Base-by-base conservation (phyloP, 1,140 invertebrate genomes). In the Asobara japonica region DNA sequence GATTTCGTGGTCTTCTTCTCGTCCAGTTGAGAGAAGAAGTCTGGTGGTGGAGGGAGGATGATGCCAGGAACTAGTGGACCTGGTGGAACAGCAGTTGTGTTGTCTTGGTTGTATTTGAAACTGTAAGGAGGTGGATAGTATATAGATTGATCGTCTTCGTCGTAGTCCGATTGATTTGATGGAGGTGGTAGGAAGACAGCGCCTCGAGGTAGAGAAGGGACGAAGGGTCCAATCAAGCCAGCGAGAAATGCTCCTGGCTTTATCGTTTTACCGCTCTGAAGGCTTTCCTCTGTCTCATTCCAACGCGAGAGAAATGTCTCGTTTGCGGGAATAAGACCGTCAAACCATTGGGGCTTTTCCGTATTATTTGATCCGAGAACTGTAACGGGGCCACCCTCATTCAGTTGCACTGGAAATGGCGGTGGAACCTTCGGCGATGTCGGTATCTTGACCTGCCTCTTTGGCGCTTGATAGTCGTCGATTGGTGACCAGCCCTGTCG, bases 111-210 rank as follows among this genome's bases (percentile, higher is more conserved):
- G 84, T 95, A 96, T 71, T 92, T 92, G 86, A 96, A 96, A 85
- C 94, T 95, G 86, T 96, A 96, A 1, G 94, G 93, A 76, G 94
- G 94, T 72, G 94, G 94, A 89, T 96, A 95, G 80, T 95, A 96
- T 16, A 96, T 92, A 64, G 94, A 95, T 78, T 94, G 94, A 87
- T 96, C 94, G 83, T 95, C 94, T 84, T 96, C 94, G 81, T 93
- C 92, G 60, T 92, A 90, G 78, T 93, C 92, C 45, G 92, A 91
- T 75, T 90, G 89, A 84, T 94, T 94, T 78, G 88, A 88, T 61
- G 91, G 91, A 76, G 92, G 91, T 72, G 92, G 91, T 61, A 93
- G 89, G 77, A 93, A 91, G 16, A 90, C 91, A 66, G 92, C 91
- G 51, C 91, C 91, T 68, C 92, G 92, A 69, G 92, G 92, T 60